Base-by-base conservation (phyloP, 2,797 vertebrate genomes). In the Danio choprae region DNA sequence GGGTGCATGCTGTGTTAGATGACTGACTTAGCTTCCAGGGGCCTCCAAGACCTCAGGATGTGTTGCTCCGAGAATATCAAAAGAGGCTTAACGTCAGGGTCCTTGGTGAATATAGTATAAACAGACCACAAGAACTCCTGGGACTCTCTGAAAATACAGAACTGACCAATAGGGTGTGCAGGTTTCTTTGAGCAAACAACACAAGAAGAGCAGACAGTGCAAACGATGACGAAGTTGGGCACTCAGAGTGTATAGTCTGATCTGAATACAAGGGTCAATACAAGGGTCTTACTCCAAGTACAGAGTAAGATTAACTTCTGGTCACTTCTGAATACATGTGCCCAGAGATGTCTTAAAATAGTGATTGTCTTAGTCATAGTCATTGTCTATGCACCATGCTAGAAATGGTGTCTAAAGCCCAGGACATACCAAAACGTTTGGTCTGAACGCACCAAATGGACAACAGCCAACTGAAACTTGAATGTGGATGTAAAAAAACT, bases 301-400 rank as follows among this genome's bases (percentile, higher is more conserved):
- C 9, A 55, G 50, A 55, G 8, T 20, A 67, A 67, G 15, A 13
- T 56, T 77, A 77, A 65, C 40, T 22, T 15, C 40, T 77, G 62
- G 50, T 56, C 50, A 67, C 62, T 40, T 56, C 62, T 4, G 22
- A 12, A 22, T 38, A 76, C 15, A 75, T 43, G 18, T 56, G 38
- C 38, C 40, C 15, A 67, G 40, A 40, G 51, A n/a, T 11, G 74
- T 56, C 62, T 44, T 36, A 41, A 16, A 41, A 58, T 58, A 77
- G 22, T 46, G 63, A 50, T 62, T 38, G 16, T 18, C 6, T n/a
- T n/a, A n/a, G n/a, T n/a, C n/a, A n/a, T n/a, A n/a, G n/a, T n/a
- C n/a, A n/a, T n/a, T n/a, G n/a, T n/a, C n/a, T n/a, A n/a, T n/a
- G n/a, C n/a, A n/a, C 1, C 9, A 16, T 18, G 22, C 43, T 43